These are phyloP conservation scores for Cyrtodaria siliqua DNA, from an alignment of 2,888 invertebrate genomes.

Conservation along the genomic window DNA sequence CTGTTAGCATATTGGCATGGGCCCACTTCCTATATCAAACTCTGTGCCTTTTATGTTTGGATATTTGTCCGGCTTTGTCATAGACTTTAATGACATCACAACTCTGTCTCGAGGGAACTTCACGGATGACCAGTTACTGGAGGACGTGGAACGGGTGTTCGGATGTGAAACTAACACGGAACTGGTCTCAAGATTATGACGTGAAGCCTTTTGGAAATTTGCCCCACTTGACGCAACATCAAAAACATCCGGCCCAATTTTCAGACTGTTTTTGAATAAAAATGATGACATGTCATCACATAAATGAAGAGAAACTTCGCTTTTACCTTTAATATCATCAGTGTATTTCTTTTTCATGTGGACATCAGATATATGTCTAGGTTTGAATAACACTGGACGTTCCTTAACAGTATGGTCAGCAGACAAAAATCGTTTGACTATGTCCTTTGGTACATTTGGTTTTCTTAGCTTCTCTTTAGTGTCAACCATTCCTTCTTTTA, in stretches of 20 bases:
- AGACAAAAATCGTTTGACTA: constrained; percentile 69
- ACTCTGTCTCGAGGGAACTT: constrained; percentile 71
- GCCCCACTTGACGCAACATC: constrained; percentile 43
- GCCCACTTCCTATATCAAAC: constrained; percentile 62
- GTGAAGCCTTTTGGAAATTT: constrained; percentile 15
- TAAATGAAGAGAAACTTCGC: constrained; percentile 79
- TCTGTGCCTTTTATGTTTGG: constrained; percentile 71
- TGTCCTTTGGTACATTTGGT: constrained; percentile 77
- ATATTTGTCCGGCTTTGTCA: constrained; percentile 67
- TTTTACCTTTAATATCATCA: constrained; percentile 69
- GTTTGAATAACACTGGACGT: constrained; percentile 81
- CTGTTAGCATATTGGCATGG: no score
- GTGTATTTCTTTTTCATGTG: constrained; percentile 80
- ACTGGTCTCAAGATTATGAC: constrained; percentile 26
- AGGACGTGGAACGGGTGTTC: constrained; percentile 42
- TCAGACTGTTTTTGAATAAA: constrained; percentile 74
- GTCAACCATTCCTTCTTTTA: constrained; percentile 53
- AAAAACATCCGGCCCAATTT: constrained; percentile 39
- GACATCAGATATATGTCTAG: constrained; percentile 81
- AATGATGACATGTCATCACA: constrained; percentile 78
- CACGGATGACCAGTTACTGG: constrained; percentile 66
- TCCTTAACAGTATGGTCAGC: constrained; percentile 71
- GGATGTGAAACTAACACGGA: constrained; percentile 46
- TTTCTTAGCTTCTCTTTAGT: constrained; percentile 67
- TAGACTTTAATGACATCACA: constrained; percentile 66